Percentiles rank a stretch among this genome's conserved stretches.
Conservation (phyloP, 2,113 vertebrate species). For the Lasiurus cinereus region DNA sequence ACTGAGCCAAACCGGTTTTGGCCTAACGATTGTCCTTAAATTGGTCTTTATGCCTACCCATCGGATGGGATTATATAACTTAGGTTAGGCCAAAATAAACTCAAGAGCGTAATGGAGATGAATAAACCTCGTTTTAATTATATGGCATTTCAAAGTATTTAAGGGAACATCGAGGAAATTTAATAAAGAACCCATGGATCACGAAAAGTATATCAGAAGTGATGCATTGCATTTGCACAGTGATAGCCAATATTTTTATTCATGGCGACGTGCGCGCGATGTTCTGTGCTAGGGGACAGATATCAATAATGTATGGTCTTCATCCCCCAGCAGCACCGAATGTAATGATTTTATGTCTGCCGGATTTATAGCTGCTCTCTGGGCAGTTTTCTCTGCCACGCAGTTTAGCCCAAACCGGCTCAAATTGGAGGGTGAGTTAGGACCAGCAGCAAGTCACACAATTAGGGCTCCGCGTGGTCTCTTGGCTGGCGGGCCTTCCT, state of each 20-base stretch:
- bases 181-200: background rate
- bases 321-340: slow-evolving; percentile 2
- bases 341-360: background rate
- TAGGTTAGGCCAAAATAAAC: background rate
- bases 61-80: background rate
- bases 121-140: background rate
- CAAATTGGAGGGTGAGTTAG: background rate
- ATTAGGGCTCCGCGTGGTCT: background rate
- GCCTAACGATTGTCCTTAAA: background rate
- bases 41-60: background rate
- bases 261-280: background rate
- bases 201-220: background rate
- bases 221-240: background rate
- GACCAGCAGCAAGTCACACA: background rate
- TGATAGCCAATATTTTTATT: slow-evolving; percentile 55
- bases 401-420: background rate
- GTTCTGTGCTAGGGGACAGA: slow-evolving; percentile 7
- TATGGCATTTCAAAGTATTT: background rate
- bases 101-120: background rate
- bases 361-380: background rate
- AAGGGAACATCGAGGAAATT: background rate
- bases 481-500: background rate
- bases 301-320: slow-evolving; percentile 46
- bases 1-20: too few relatives aligned
- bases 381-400: background rate